Conservation (phyloP, 30 jellyfish, hydroid and myxozoan genomes). For the Pseudorhiza aurosa region DNA sequence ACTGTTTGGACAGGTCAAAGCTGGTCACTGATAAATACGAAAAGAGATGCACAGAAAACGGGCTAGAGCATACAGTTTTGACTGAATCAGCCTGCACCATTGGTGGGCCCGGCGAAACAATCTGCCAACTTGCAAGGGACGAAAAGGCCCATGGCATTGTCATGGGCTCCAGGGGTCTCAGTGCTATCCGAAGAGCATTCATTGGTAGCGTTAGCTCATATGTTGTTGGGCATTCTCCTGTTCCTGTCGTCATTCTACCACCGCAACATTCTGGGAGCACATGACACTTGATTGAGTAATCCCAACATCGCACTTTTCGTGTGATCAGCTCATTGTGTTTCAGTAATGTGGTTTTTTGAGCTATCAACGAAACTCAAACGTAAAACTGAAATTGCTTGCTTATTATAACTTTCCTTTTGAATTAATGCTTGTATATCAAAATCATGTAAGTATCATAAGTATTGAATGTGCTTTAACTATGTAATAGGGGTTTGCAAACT, state of each 20-base stretch:
- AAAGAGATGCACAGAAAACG: conserved; percentile 43
- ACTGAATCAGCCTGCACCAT: conserved; percentile 26
- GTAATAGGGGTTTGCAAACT: too few species aligned
- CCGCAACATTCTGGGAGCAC: conserved; percentile 29
- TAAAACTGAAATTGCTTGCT: too few species aligned
- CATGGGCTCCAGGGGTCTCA: conserved; percentile 88
- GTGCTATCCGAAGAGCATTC: conserved; percentile 57
- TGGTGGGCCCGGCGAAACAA: conserved; percentile 84
- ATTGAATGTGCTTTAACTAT: too few species aligned
- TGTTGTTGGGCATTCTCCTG: conserved; percentile 70
- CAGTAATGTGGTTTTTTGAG: too few species aligned
- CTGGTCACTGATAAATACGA: conserved; percentile 48
- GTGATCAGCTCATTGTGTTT: too few species aligned
- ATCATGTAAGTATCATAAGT: too few species aligned
- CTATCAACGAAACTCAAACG: too few species aligned
- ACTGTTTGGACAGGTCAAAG: conserved; percentile 64
- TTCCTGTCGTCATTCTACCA: conserved; percentile 73
- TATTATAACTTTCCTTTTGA: too few species aligned
- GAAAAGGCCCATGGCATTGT: conserved; percentile 72
- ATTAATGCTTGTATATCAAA: too few species aligned
- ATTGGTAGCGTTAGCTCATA: conserved; percentile 83
- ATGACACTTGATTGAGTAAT: neutral
- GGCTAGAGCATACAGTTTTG: conserved; percentile 31
- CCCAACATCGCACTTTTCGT: too few species aligned
- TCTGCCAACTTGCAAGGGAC: conserved; percentile 71